phyloP scores from a whole-genome alignment of 2,113 vertebrate genomes.

The Irena cyanogastra region DNA sequence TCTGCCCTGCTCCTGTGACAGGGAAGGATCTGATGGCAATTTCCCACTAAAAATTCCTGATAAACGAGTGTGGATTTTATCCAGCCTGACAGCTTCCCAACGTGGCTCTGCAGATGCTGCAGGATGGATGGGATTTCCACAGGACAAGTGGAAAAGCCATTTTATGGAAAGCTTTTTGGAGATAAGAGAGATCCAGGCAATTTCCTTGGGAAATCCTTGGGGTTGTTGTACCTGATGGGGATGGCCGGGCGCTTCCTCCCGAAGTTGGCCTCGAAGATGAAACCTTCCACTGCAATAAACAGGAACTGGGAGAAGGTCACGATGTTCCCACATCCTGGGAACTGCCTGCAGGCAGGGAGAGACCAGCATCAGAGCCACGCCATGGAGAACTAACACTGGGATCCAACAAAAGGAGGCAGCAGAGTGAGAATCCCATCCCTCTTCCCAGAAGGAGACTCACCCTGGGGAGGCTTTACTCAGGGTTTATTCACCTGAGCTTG shows the following conservation, averaged over 20 bases:
- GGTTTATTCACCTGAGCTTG: background rate
- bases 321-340: slow-evolving; percentile 95
- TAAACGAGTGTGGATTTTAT: background rate
- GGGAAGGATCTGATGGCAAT: background rate
- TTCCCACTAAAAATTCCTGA: background rate
- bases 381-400: background rate
- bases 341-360: slow-evolving; percentile 68
- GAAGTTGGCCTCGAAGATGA: slow-evolving; percentile 87
- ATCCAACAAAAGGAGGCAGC: background rate
- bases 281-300: slow-evolving; percentile 91
- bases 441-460: background rate
- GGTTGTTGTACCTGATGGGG: slow-evolving; percentile 81
- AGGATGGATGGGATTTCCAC: background rate
- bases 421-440: too few species aligned
- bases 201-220: background rate
- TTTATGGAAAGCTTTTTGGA: background rate
- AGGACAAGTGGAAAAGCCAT: background rate
- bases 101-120: background rate
- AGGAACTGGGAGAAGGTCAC: slow-evolving; percentile 95
- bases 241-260: slow-evolving; percentile 87
- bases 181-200: background rate
- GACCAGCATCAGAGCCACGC: background rate
- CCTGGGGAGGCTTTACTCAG: background rate
- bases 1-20: background rate
- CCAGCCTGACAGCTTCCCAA: background rate